Conservation (phyloP, 2,797 vertebrate genomes). For the Sebastes trivittatus region DNA sequence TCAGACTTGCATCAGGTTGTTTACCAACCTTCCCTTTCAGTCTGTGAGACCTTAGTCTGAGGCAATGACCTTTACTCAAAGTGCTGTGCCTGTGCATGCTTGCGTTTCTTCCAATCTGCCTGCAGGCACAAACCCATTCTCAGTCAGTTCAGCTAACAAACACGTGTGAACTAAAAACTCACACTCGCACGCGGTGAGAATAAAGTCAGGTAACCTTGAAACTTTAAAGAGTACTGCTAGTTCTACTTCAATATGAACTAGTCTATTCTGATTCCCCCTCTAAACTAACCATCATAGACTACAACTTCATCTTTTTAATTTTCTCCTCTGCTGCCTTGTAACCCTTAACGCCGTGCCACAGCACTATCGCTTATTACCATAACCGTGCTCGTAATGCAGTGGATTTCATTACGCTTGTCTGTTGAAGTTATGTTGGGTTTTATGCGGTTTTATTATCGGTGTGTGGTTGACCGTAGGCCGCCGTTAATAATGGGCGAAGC, state of each 20-base stretch:
- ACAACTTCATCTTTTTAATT: constrained; percentile 79
- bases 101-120: constrained; percentile 28
- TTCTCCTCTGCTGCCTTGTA: constrained; percentile 78
- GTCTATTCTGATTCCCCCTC: background rate
- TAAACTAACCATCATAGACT: constrained; percentile 52
- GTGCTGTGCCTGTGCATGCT: constrained; percentile 4
- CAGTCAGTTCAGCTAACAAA: constrained; percentile 24
- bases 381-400: constrained; percentile 68
- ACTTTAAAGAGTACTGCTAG: constrained; percentile 8
- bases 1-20: constrained; percentile 57
- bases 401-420: constrained; percentile 81
- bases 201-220: constrained; percentile 60
- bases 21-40: constrained; percentile 55
- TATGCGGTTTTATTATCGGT: constrained; percentile 80
- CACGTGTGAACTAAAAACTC: background rate
- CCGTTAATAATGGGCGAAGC: constrained; percentile 81
- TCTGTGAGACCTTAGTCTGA: constrained; percentile 41
- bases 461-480: constrained; percentile 77
- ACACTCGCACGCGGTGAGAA: background rate
- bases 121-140: constrained; percentile 28
- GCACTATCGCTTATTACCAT: constrained; percentile 73
- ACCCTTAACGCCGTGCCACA: constrained; percentile 50
- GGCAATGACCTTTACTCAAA: constrained; percentile 61
- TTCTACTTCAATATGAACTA: background rate
- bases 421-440: constrained; percentile 79